These are phyloP conservation scores for Melieria omissa DNA, from an alignment of 2,888 invertebrate genomes.

Conservation along the genomic window DNA sequence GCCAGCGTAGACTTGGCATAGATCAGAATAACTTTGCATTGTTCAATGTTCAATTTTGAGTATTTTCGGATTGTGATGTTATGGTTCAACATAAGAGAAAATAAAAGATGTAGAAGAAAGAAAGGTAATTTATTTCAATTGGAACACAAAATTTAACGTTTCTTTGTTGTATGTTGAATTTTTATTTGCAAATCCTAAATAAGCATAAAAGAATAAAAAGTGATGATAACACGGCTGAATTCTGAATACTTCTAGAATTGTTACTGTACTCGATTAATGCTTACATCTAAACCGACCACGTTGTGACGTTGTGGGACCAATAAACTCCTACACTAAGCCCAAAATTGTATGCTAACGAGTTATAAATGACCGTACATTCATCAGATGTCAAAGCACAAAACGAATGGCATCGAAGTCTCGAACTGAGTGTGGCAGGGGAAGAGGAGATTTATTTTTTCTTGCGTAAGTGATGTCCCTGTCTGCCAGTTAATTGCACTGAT, in stretches of 20 bases:
- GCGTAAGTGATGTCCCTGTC: too few relatives aligned
- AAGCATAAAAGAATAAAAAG: background rate
- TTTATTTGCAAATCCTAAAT: background rate
- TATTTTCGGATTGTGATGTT: slow-evolving; percentile 10
- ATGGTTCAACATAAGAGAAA: slow-evolving; percentile 45
- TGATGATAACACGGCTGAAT: background rate
- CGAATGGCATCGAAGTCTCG: too few relatives aligned
- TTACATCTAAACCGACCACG: too few relatives aligned
- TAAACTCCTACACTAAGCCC: too few relatives aligned
- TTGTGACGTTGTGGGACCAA: too few relatives aligned
- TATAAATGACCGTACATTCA: too few relatives aligned
- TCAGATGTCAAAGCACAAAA: too few relatives aligned
- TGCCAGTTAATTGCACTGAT: too few relatives aligned
- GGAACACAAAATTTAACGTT: slow-evolving; percentile 4
- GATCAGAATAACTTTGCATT: slow-evolving; percentile 62
- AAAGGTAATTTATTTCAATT: slow-evolving; percentile 12
- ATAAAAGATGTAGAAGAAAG: slow-evolving; percentile 43
- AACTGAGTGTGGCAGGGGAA: too few relatives aligned
- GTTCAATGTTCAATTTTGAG: slow-evolving; percentile 32
- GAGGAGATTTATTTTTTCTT: too few relatives aligned
- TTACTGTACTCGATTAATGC: too few relatives aligned
- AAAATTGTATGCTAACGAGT: too few relatives aligned
- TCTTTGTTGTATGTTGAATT: background rate
- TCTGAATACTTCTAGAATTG: background rate
- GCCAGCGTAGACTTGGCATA: slow-evolving; percentile 63